A percentile compares a stretch with the other conserved stretches of the same genome.
Evolutionary conservation across 64 coral and sea anemone genomes (phyloP).

Genomic region (Montipora capricornis): DNA sequence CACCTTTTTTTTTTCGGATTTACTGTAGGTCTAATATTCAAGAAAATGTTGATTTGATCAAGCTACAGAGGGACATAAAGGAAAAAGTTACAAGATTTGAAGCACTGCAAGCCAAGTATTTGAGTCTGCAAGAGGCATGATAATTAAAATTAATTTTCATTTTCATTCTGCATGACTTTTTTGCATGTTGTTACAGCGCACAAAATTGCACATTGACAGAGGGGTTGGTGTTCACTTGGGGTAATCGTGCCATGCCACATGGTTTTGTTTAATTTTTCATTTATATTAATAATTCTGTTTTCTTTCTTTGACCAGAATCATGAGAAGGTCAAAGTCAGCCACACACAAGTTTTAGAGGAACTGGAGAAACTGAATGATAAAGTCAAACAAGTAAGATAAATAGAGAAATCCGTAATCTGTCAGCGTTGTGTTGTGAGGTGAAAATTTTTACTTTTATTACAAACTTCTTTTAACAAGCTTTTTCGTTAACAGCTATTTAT

Average conservation of each 20-base stretch:
- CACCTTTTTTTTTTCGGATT: background rate
- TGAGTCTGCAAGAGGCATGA: conserved; percentile 85
- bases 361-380: conserved; percentile 95
- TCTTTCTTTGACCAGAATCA: conserved; percentile 66
- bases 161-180: background rate
- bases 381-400: conserved; percentile 75
- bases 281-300: no score
- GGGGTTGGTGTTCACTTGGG: no score
- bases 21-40: conserved; percentile 81
- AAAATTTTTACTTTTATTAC: no score
- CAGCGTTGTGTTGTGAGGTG: no score
- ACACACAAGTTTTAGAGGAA: conserved; percentile 89
- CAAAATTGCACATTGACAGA: no score
- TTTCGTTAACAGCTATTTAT: no score
- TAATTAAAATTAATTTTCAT: background rate
- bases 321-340: conserved; percentile 89
- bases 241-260: no score
- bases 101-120: conserved; percentile 91
- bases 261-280: no score
- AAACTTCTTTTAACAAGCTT: no score
- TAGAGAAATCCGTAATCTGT: no score
- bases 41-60: conserved; percentile 97
- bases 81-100: conserved; percentile 94
- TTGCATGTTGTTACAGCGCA: no score
- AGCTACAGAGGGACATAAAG: conserved; percentile 95